Conservation (phyloP, 2,888 invertebrate species). For the Aleiodes testaceus region DNA sequence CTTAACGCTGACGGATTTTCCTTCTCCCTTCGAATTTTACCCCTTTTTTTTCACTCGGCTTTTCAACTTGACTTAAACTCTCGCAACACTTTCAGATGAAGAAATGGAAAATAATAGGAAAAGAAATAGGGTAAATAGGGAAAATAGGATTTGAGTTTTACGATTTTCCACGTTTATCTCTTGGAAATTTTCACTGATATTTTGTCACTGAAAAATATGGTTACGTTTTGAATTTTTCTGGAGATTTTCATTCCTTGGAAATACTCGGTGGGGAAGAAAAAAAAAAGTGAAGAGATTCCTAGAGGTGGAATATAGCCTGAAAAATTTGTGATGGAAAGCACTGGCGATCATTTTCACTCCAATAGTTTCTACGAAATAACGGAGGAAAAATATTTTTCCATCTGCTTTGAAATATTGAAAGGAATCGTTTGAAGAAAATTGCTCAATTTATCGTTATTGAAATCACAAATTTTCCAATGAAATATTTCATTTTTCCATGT, state of each 20-base stretch:
- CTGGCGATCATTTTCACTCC: too few species aligned
- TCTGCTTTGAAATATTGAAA: too few species aligned
- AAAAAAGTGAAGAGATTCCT: too few species aligned
- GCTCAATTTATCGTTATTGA: too few species aligned
- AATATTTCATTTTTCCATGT: neutral
- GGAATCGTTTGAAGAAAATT: too few species aligned
- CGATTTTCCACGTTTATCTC: conserved; percentile 11
- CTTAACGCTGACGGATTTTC: neutral
- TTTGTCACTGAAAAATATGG: conserved; percentile 35
- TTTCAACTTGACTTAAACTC: conserved; percentile 24
- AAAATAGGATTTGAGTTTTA: conserved; percentile 19
- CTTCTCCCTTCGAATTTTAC: conserved; percentile 9
- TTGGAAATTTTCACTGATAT: conserved; percentile 24
- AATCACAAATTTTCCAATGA: too few species aligned
- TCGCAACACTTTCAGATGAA: conserved; percentile 27
- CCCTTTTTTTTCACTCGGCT: conserved; percentile 30
- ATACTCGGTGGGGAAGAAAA: too few species aligned
- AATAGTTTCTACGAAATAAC: too few species aligned
- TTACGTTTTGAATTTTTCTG: conserved; percentile 28
- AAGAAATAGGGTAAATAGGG: neutral
- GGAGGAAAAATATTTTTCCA: too few species aligned
- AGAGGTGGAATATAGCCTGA: too few species aligned
- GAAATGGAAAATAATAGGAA: neutral
- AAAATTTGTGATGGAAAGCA: too few species aligned
- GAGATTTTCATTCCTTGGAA: neutral